Evolutionary conservation across 2,797 vertebrate species (phyloP).

Genomic region (Centroberyx gerrardi): DNA sequence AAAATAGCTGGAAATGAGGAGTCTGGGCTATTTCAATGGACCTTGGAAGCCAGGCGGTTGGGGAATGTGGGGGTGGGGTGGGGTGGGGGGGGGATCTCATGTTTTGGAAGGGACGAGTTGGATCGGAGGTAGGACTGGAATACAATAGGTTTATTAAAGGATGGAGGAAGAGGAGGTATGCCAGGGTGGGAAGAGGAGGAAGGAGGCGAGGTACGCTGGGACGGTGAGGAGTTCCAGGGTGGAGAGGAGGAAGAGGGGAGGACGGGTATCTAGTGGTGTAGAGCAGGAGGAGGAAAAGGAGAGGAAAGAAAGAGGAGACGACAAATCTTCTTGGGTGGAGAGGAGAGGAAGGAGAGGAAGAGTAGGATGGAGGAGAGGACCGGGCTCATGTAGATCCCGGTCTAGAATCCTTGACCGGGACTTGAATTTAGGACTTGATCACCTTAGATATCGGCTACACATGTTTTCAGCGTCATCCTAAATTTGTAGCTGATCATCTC

Average conservation of each 20-base stretch:
- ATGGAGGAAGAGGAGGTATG: slow-evolving; percentile 1
- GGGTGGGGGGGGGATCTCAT: slow-evolving; percentile 15
- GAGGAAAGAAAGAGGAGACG: background rate
- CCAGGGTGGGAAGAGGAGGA: background rate
- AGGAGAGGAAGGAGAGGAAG: no score
- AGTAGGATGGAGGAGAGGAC: no score
- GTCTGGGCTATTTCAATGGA: slow-evolving; percentile 64
- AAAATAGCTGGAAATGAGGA: slow-evolving; percentile 76
- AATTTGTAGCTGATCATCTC: no score
- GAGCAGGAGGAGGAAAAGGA: no score
- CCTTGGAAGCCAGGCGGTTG: slow-evolving; percentile 35
- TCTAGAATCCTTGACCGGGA: no score
- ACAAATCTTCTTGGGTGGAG: no score
- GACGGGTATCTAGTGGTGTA: no score
- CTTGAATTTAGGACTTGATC: no score
- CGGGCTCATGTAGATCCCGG: no score
- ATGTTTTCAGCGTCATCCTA: no score
- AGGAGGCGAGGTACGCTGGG: background rate
- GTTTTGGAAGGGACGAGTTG: slow-evolving; percentile 51
- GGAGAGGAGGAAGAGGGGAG: background rate
- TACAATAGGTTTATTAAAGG: slow-evolving; percentile 38
- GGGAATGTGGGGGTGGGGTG: background rate
- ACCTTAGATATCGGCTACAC: no score
- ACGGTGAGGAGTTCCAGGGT: background rate
- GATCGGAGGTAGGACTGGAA: slow-evolving; percentile 45